A percentile compares a stretch with the other conserved stretches of the same genome.
phyloP scores from a whole-genome alignment of 2,888 invertebrate species.

The Drosophila lutescens region DNA sequence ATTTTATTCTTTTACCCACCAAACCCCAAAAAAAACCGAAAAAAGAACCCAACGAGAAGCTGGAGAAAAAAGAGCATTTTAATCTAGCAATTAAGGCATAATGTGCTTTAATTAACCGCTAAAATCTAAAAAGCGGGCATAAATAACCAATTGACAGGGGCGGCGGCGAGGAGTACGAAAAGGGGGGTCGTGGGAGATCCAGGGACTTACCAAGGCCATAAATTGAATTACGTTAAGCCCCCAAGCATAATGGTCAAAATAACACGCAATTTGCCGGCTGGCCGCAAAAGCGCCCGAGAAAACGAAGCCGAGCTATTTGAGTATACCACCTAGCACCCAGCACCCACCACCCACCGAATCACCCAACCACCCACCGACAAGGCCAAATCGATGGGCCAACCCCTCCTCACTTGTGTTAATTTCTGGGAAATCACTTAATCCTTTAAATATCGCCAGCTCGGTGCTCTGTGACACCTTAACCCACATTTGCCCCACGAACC shows the following conservation, averaged over 20 bases:
- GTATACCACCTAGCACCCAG: constrained; percentile 5
- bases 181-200: neutral
- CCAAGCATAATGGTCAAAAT: constrained; percentile 73
- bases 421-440: constrained; percentile 76
- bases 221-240: constrained; percentile 78
- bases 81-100: constrained; percentile 74
- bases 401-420: constrained; percentile 55
- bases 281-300: constrained; percentile 51
- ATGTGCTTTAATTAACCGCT: constrained; percentile 79
- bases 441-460: constrained; percentile 61
- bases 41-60: constrained; percentile 5
- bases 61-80: constrained; percentile 54
- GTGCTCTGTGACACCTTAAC: constrained; percentile 60
- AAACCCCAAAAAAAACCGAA: neutral
- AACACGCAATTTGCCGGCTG: constrained; percentile 71
- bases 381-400: constrained; percentile 11
- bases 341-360: constrained; percentile 3
- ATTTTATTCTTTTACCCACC: neutral
- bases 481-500: constrained; percentile 50
- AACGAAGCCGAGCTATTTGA: constrained; percentile 5
- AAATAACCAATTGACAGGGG: constrained; percentile 74
- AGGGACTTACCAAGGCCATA: constrained; percentile 55
- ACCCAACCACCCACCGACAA: constrained; percentile 4
- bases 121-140: constrained; percentile 76
- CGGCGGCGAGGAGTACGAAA: neutral